These are phyloP conservation scores for Latrodectus hesperus DNA, from an alignment of 2,888 invertebrate species.

Conservation along the genomic window DNA sequence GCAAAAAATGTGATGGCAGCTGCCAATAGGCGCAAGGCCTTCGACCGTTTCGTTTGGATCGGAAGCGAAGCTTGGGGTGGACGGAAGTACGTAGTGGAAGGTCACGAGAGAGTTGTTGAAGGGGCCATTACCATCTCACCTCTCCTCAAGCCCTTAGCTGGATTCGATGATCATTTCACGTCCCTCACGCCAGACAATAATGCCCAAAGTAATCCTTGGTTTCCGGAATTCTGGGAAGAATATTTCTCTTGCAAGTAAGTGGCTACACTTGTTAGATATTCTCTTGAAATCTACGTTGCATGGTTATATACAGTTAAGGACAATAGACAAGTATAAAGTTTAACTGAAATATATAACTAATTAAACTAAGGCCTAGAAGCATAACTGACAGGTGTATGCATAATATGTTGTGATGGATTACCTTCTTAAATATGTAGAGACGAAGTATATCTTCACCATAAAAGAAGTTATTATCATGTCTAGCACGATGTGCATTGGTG, in stretches of 20 bases:
- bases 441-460: too few species aligned
- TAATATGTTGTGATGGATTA: too few species aligned
- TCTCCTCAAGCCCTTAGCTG: constrained; percentile 75
- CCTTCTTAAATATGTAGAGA: too few species aligned
- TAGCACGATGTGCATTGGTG: too few species aligned
- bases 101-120: constrained; percentile 75
- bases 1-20: constrained; percentile 76
- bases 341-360: too few species aligned
- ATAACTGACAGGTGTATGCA: too few species aligned
- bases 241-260: constrained; percentile 74
- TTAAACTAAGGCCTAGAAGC: too few species aligned
- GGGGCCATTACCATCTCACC: constrained; percentile 79
- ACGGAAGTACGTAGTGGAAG: constrained; percentile 72
- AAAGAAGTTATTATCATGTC: too few species aligned
- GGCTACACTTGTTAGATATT: neutral
- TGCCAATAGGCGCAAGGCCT: constrained; percentile 74
- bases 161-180: constrained; percentile 78
- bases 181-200: constrained; percentile 73
- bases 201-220: constrained; percentile 77
- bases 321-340: too few species aligned
- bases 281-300: too few species aligned
- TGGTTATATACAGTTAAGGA: too few species aligned
- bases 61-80: constrained; percentile 79
- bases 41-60: constrained; percentile 77
- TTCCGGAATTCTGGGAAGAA: constrained; percentile 77